phyloP scores from a whole-genome alignment of 2,113 vertebrate genomes.

The Albula goreensis region DNA sequence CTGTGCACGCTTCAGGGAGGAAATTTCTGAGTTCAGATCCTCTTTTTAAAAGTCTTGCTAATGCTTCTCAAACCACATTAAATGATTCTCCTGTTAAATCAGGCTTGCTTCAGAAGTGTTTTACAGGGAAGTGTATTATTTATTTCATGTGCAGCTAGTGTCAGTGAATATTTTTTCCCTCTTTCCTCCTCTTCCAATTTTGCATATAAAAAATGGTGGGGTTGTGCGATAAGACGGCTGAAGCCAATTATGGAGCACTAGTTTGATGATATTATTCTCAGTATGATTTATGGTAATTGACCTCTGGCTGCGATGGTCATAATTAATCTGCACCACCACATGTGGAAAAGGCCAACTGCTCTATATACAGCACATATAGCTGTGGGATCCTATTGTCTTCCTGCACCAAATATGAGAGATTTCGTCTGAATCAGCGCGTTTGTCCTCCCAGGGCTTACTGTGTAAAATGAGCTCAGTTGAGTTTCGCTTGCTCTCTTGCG shows the following conservation, averaged over 20 bases:
- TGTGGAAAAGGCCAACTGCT: constrained; percentile 53
- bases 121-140: constrained; percentile 10
- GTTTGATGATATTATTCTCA: constrained; percentile 56
- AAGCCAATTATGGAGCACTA: constrained; percentile 55
- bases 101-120: not conserved
- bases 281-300: constrained; percentile 61
- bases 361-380: constrained; percentile 28
- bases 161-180: constrained; percentile 26
- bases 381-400: constrained; percentile 47
- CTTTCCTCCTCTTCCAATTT: constrained; percentile 29
- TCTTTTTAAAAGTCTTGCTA: not conserved
- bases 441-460: constrained; percentile 32
- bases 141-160: not conserved
- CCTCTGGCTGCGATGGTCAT: constrained; percentile 52
- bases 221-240: constrained; percentile 47
- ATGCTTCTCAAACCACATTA: not conserved
- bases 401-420: constrained; percentile 31
- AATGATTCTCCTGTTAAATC: not conserved
- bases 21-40: not conserved
- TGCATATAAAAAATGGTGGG: constrained; percentile 52
- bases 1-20: not conserved
- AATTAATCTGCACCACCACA: constrained; percentile 53
- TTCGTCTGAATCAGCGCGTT: constrained; percentile 49
- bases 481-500: not conserved
- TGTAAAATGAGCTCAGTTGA: constrained; percentile 29